These are phyloP conservation scores for Leptatherina wallacei DNA, from an alignment of 2,797 vertebrate species.

Conservation along the genomic window DNA sequence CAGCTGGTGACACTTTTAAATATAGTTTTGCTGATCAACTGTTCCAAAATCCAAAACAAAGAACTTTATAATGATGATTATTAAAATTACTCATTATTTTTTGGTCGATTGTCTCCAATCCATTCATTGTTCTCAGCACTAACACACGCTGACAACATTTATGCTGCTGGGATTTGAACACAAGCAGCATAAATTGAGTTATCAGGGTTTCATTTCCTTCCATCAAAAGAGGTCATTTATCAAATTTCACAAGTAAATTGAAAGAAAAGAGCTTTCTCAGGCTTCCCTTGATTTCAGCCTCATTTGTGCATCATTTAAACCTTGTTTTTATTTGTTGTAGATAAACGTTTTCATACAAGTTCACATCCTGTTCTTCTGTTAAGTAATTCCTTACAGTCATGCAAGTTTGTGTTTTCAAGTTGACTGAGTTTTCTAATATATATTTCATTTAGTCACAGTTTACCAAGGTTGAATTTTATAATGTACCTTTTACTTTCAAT, in stretches of 20 bases:
- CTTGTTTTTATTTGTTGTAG: background rate
- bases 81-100: background rate
- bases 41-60: background rate
- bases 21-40: background rate
- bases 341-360: background rate
- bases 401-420: background rate
- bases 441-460: background rate
- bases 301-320: background rate
- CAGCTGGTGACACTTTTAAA: background rate
- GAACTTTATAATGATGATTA: too few species aligned
- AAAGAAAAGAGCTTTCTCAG: background rate
- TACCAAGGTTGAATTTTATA: background rate
- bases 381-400: background rate
- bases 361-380: constrained; percentile 1
- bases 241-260: background rate
- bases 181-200: background rate
- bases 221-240: background rate
- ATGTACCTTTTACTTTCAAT: background rate
- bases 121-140: too few species aligned
- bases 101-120: too few species aligned
- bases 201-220: background rate
- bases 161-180: too few species aligned
- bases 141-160: too few species aligned
- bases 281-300: background rate
- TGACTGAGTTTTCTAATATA: constrained; percentile 1